Conservation (phyloP, 2,888 invertebrate species). For the Melanotus villosus region DNA sequence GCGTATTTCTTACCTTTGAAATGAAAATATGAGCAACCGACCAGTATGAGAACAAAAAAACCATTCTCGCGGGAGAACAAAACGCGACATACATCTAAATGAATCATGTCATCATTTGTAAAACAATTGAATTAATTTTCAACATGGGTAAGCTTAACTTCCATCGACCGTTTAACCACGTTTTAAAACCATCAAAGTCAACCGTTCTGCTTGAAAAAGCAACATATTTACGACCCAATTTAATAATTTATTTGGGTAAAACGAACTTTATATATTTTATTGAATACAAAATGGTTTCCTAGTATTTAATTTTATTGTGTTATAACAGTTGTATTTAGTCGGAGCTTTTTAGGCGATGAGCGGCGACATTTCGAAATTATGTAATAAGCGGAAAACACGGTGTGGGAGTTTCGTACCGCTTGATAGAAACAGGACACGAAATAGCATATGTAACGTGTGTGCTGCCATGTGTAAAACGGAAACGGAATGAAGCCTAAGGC, state of each 20-base stretch:
- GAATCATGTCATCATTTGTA: conserved; percentile 67
- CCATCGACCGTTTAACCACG: conserved; percentile 62
- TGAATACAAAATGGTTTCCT: conserved; percentile 59
- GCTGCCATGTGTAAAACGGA: conserved; percentile 68
- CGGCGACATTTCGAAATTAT: conserved; percentile 20
- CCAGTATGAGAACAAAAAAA: conserved; percentile 27
- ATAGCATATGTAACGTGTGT: conserved; percentile 66
- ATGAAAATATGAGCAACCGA: conserved; percentile 6
- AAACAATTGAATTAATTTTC: conserved; percentile 70
- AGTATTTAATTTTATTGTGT: conserved; percentile 63
- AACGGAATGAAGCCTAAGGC: conserved; percentile 66
- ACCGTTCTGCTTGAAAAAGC: conserved; percentile 55
- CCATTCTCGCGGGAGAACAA: conserved; percentile 27
- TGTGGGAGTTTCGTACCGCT: conserved; percentile 63
- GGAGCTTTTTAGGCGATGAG: conserved; percentile 28
- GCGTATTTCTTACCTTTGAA: neutral
- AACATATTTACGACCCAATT: conserved; percentile 63
- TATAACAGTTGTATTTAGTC: conserved; percentile 60
- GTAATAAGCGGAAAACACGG: conserved; percentile 30
- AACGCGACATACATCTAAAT: conserved; percentile 57
- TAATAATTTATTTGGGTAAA: conserved; percentile 60
- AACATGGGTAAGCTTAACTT: conserved; percentile 66
- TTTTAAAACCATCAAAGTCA: conserved; percentile 56
- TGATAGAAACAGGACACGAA: conserved; percentile 56
- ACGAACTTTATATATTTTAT: conserved; percentile 55